Percentiles rank a stretch among this genome's conserved stretches.
phyloP scores from a whole-genome alignment of 2,113 vertebrate species.

The Gorsachius goisagi region DNA sequence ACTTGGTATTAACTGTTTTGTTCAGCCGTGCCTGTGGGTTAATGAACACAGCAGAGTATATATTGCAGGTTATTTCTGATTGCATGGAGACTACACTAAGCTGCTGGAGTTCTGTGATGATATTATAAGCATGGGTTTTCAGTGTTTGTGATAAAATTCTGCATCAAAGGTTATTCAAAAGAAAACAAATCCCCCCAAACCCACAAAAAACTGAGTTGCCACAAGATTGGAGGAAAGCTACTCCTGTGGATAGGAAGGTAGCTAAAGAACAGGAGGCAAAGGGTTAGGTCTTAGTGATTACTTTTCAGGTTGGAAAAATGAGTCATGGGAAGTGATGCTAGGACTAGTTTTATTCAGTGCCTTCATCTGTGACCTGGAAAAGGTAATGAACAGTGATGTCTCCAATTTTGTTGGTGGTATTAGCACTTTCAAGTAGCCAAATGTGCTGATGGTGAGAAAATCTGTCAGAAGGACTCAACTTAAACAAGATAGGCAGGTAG shows the following conservation, averaged over 20 bases:
- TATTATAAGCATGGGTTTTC: background rate
- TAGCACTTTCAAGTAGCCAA: background rate
- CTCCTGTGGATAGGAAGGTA: background rate
- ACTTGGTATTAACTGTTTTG: background rate
- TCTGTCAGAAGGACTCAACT: background rate
- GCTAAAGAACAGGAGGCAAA: background rate
- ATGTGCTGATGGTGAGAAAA: conserved; percentile 27
- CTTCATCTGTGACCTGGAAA: background rate
- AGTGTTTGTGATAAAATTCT: background rate
- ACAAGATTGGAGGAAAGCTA: background rate
- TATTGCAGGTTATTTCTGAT: background rate
- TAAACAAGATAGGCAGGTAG: background rate
- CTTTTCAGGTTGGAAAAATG: background rate
- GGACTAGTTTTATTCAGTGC: background rate
- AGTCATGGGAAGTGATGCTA: background rate
- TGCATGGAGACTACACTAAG: background rate
- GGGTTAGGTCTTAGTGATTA: background rate
- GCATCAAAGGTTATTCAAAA: background rate
- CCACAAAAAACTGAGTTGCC: background rate
- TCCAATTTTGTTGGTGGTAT: background rate
- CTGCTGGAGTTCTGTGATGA: background rate
- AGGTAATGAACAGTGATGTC: conserved; percentile 13
- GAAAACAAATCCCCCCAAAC: background rate
- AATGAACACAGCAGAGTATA: background rate
- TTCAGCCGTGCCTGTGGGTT: background rate